Evolutionary conservation across 2,888 invertebrate species (phyloP).

Genomic region (Tiphia femorata): DNA sequence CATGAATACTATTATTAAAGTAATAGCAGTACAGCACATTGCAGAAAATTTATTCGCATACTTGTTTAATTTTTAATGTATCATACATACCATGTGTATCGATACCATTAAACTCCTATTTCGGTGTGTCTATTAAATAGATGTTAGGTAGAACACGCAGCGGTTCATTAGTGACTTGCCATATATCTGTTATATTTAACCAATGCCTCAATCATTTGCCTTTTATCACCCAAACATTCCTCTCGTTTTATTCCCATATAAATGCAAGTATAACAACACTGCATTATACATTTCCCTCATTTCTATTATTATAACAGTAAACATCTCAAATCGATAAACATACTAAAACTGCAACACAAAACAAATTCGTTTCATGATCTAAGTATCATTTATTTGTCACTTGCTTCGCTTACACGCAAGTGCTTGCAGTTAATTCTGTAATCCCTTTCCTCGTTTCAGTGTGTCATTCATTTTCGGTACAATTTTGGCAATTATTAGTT

Average conservation of each 20-base stretch:
- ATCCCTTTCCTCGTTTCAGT: background rate
- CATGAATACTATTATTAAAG: slow-evolving; percentile 53
- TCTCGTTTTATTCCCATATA: slow-evolving; percentile 41
- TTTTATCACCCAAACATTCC: slow-evolving; percentile 38
- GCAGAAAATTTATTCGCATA: slow-evolving; percentile 52
- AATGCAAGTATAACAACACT: slow-evolving; percentile 47
- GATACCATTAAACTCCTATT: slow-evolving; percentile 16
- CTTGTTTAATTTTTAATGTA: slow-evolving; percentile 39
- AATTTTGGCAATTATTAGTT: slow-evolving; percentile 4
- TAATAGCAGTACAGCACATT: slow-evolving; percentile 54
- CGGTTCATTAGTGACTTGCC: slow-evolving; percentile 21
- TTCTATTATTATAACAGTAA: slow-evolving; percentile 11
- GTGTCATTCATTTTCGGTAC: background rate
- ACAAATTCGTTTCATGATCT: slow-evolving; percentile 17
- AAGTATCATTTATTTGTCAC: slow-evolving; percentile 15
- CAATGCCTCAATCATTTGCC: slow-evolving; percentile 50
- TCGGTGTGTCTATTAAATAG: background rate
- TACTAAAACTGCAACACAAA: slow-evolving; percentile 18
- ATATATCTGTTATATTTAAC: slow-evolving; percentile 20
- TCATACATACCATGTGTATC: slow-evolving; percentile 37
- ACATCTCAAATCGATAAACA: slow-evolving; percentile 18
- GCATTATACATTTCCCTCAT: slow-evolving; percentile 22
- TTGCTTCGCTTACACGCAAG: too few species aligned
- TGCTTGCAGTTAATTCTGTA: too few species aligned
- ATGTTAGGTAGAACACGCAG: slow-evolving; percentile 17